Percentiles rank a stretch among this genome's conserved stretches.
phyloP scores from a whole-genome alignment of 2,113 vertebrate genomes.

The Microtus pennsylvanicus region DNA sequence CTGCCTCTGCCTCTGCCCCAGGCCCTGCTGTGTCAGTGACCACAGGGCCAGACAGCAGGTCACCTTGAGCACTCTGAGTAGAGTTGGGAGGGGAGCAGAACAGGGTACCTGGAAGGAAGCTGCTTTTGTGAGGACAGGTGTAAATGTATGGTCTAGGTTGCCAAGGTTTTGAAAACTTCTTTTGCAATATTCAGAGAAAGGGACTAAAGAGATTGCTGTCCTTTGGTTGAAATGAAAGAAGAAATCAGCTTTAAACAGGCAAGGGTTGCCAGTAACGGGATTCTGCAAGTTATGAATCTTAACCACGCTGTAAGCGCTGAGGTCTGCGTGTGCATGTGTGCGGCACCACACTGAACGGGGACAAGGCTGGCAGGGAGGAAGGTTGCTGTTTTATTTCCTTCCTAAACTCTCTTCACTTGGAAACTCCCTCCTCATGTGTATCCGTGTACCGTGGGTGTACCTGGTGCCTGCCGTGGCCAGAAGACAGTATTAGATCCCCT shows the following conservation, averaged over 20 bases:
- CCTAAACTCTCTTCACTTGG: conserved; percentile 47
- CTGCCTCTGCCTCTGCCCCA: not conserved
- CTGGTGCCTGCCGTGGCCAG: not conserved
- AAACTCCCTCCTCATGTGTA: not conserved
- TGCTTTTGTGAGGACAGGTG: not conserved
- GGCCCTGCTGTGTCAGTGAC: not conserved
- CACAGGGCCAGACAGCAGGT: fast-evolving
- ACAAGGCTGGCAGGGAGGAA: conserved; percentile 55
- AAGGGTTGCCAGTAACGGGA: conserved; percentile 74
- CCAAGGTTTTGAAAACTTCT: conserved; percentile 28
- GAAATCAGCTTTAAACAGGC: conserved; percentile 68
- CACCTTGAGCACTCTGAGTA: no score
- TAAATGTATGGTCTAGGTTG: not conserved
- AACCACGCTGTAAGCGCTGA: conserved; percentile 74
- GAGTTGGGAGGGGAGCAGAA: not conserved
- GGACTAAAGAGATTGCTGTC: conserved; percentile 49
- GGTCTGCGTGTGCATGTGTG: conserved; percentile 61
- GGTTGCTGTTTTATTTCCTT: conserved; percentile 56
- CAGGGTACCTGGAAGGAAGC: not conserved
- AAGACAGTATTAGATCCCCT: not conserved
- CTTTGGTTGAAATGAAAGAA: conserved; percentile 41
- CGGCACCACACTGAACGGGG: conserved; percentile 50
- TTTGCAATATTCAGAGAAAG: not conserved
- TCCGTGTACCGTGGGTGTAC: not conserved
- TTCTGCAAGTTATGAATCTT: conserved; percentile 82